Evolutionary conservation across 2,888 invertebrate genomes (phyloP), one percentile per base, ranked within the genome.

Genomic region (Drosophila paracracens): DNA sequence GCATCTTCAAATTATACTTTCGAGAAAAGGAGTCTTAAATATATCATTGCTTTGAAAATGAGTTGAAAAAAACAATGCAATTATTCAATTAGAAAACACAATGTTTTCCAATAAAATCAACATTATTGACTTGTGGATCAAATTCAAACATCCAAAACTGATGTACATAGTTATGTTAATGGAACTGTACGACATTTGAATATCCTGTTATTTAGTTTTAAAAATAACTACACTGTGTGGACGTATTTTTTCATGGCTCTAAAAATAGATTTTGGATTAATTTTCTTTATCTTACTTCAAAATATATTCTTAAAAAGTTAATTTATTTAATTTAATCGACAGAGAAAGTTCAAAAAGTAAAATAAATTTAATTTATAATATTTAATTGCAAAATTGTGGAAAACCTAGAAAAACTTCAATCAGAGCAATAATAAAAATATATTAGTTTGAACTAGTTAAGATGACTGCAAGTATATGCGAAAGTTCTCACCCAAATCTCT

Each of bases 61-160:
- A 62, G 36, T 56, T 64, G 25, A 27, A 50, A 21, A 76, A 60
- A 31, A 46, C n/a, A 65, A 76, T 38, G 16, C 56, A 56, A 70
- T 77, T 70, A 70, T 57, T 61, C 61, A 71, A 61, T 62, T 50
- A 38, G 69, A 51, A 77, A 76, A 67, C 71, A 60, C 31, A 77
- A 81, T 65, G 62, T 66, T 70, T 81, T 70, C 51, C 4, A 64
- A 72, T 72, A 60, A 65, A 81, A 65, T 77, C 73, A 62, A 59
- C 63, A 61, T 25, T 33, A 36, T 72, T 81, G 73, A 77, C 72
- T 78, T 77, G 48, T 58, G 56, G 36, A 56, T 50, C 18, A 29
- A 10, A 25, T 21, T 31, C 51, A 80, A 80, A 64, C 53, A 57
- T 11, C 29, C 25, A 63, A 70, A 25, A 35, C 36, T n/a, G 0